A percentile compares a stretch with the other conserved stretches of the same genome.
Conservation (phyloP, 1,140 invertebrate genomes). For the Platyura marginata region DNA sequence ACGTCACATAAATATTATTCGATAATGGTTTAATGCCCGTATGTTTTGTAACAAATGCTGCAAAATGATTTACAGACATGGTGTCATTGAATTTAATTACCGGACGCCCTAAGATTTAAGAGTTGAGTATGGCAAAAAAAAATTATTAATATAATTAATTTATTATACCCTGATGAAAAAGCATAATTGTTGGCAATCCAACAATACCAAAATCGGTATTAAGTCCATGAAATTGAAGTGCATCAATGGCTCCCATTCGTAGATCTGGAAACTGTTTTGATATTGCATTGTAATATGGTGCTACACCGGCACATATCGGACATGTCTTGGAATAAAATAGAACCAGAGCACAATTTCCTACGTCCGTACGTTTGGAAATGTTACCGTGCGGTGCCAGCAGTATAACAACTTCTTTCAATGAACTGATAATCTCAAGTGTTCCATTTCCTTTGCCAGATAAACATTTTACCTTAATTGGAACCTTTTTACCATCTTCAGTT, state of each 20-base stretch:
- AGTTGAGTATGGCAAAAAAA: too few relatives aligned
- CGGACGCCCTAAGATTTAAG: conserved; percentile 37
- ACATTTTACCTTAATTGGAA: conserved; percentile 16
- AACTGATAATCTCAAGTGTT: conserved; percentile 13
- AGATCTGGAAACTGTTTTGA: conserved; percentile 65
- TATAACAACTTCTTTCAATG: conserved; percentile 19
- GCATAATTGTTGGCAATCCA: conserved; percentile 78
- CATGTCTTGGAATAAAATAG: conserved; percentile 83
- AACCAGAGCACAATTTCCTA: conserved; percentile 57
- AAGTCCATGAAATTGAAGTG: conserved; percentile 63
- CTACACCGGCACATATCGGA: conserved; percentile 74
- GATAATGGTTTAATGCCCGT: conserved; percentile 49
- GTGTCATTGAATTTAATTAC: conserved; percentile 75
- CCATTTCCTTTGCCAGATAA: conserved; percentile 8
- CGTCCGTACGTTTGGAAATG: conserved; percentile 27
- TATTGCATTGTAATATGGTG: conserved; percentile 78
- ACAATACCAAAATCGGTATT: conserved; percentile 87
- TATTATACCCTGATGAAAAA: conserved; percentile 70
- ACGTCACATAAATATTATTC: conserved; percentile 43
- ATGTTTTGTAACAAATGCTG: conserved; percentile 60
- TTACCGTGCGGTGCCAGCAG: conserved; percentile 26
- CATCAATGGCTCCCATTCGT: conserved; percentile 79
- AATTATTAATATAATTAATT: neutral
- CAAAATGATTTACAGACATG: conserved; percentile 57
- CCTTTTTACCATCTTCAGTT: conserved; percentile 8